Evolutionary conservation across 2,797 vertebrate genomes (phyloP), one percentile per base, ranked within the genome.

Genomic region (Tragopan temminckii): DNA sequence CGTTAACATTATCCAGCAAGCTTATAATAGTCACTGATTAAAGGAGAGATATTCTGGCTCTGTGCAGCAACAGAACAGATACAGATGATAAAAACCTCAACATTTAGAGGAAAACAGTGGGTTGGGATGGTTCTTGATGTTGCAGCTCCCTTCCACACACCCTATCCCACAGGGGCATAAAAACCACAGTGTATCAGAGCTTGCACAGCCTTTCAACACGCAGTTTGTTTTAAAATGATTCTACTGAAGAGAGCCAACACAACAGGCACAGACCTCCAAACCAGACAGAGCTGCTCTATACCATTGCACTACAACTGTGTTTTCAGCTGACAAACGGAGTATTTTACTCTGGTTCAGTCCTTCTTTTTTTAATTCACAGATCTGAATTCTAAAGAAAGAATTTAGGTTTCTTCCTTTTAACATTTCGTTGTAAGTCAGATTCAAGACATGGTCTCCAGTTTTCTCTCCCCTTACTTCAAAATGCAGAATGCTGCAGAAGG

Each of bases 321-420:
- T 61, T 77, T 66, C 42, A 77, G 4, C 36, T 53, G 29, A 29
- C 8, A 87, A 27, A 10, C 1, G 2, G 27, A 4, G 43, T 5
- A 16, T 63, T 78, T 68, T 42, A 33, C 12, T 57, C 53, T 24
- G 6, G 11, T 58, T 83, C 8, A 35, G 23, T 15, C 7, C 52
- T 55, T 79, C 17, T 23, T 70, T 89, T 83, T 50, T 55, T 53
- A 31, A 83, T 68, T 85, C 67, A 69, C 9, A 84, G 8, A 27
- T 5, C 7, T 58, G 11, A 75, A 46, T 91, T 69, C 78, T 64
- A 78, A 27, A 63, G 42, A 68, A 9, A 85, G 16, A 13, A 72
- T 74, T 66, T 61, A 89, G n/a, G 6, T 80, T 92, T 91, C 16
- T 88, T 93, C 52, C 68, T 91, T 95, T 93, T 75, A 94, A 45